Base-by-base conservation (phyloP, 1,140 invertebrate genomes). In the Drosophila jambulina region DNA sequence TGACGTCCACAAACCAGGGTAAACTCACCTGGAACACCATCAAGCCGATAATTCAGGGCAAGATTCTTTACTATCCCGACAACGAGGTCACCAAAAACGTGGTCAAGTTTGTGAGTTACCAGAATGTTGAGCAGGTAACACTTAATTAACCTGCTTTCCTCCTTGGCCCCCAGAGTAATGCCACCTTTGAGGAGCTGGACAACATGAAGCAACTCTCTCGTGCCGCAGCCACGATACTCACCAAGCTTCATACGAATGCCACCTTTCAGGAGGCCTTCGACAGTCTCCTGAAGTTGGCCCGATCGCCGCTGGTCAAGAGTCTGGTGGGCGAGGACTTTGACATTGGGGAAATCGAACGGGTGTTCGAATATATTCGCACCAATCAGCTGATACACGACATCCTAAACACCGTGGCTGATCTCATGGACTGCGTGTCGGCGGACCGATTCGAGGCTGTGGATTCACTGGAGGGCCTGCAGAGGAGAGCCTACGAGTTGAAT, bases 1-100 rank as follows among this genome's bases (percentile, higher is more conserved):
- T 96, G 2, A 91, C 94, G 0, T 93, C 85, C 5, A 94, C 95
- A 77, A 93, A 93, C 13, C 95, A 94, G 15, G 95, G 95, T 2
- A 96, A 96, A 80, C 95, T 96, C 17, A 92, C 95, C 21, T 96
- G 95, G 95, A 95, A 94, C 12, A 95, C 95, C 64, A 93, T 95
- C 7, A 96, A 96, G 74, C 95, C 95, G 0, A 92, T 96, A 13
- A 90, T 96, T 32, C 94, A 95, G 75, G 95, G 95, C 7, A 94
- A 93, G 54, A 95, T 96, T 40, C 84, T 96, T 1, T 95, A 95
- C 74, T 94, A 94, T 0, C 95, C 95, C 0, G 76, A 93, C 9
- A 94, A 92, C 7, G 92, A 88, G 0, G 75, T 91, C 2, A 94
- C 95, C 3, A 75, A 92, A 13, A 93, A 92, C 23, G 94, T 96